Conservation (phyloP, 2,113 vertebrate species). For the Mohoua ochrocephala region DNA sequence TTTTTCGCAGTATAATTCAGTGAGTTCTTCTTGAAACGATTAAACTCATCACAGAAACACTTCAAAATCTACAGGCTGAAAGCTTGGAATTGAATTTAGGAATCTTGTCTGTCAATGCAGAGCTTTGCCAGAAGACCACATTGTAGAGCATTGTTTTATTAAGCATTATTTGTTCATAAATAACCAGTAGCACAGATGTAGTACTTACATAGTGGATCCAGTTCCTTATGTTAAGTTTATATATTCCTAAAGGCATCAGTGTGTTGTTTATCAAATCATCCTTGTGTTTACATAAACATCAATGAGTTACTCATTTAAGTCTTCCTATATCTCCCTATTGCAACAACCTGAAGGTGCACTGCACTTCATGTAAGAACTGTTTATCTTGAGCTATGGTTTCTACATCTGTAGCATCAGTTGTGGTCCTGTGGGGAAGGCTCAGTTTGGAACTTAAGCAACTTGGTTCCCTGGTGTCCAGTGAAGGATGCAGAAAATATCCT, state of each 20-base stretch:
- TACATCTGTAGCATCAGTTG: not conserved
- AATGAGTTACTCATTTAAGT: slow-evolving; percentile 48
- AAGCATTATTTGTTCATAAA: slow-evolving; percentile 51
- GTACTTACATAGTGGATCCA: slow-evolving; percentile 48
- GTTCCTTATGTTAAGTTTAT: slow-evolving; percentile 68
- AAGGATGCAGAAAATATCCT: not conserved
- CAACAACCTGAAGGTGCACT: not conserved
- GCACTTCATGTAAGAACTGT: not conserved
- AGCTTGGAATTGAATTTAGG: not conserved
- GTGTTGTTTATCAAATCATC: slow-evolving; percentile 67
- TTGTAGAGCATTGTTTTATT: slow-evolving; percentile 27
- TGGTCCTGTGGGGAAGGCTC: not conserved
- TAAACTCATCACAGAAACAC: not conserved
- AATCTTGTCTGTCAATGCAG: not conserved
- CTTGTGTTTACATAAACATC: slow-evolving; percentile 64
- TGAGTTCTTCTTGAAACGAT: not conserved
- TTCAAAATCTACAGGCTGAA: not conserved
- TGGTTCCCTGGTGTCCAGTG: not conserved
- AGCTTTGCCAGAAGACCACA: not conserved
- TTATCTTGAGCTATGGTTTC: not conserved
- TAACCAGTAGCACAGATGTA: slow-evolving; percentile 69
- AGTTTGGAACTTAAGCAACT: not conserved
- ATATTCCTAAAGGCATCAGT: slow-evolving; percentile 66
- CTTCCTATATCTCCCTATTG: slow-evolving; percentile 18
- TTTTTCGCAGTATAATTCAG: not conserved